Evolutionary conservation across 2,113 vertebrate genomes (phyloP).

Genomic region (Lophura nycthemera): DNA sequence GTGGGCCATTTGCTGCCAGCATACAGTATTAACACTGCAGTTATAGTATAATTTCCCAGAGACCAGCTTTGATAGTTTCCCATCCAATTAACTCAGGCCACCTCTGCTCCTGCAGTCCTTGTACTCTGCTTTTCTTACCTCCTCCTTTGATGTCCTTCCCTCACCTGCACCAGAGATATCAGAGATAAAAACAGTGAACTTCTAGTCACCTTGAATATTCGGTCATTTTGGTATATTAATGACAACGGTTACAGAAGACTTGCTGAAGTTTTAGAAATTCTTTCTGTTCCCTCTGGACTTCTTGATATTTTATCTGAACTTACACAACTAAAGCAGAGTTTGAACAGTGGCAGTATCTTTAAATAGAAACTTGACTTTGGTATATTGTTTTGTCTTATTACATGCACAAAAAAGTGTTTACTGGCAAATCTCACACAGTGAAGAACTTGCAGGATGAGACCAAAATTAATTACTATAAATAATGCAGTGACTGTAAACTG

Average conservation of each 20-base stretch:
- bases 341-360: neutral
- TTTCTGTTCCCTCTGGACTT: neutral
- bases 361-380: neutral
- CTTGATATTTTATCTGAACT: neutral
- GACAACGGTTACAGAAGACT: neutral
- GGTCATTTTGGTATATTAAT: neutral
- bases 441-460: neutral
- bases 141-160: neutral
- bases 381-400: neutral
- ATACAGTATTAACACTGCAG: neutral
- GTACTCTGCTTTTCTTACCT: neutral
- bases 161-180: neutral
- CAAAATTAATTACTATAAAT: conserved; percentile 1
- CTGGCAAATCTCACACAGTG: neutral
- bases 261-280: neutral
- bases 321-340: neutral
- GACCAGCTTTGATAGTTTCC: neutral
- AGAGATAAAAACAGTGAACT: neutral
- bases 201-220: neutral
- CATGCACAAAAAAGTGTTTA: neutral
- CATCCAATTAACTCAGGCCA: neutral
- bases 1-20: neutral
- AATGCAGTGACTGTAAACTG: neutral
- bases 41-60: neutral
- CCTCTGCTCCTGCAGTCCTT: neutral